Evolutionary conservation across 1,140 invertebrate species (phyloP), one percentile per base, ranked within the genome.

Genomic region (Trichonephila clavata): DNA sequence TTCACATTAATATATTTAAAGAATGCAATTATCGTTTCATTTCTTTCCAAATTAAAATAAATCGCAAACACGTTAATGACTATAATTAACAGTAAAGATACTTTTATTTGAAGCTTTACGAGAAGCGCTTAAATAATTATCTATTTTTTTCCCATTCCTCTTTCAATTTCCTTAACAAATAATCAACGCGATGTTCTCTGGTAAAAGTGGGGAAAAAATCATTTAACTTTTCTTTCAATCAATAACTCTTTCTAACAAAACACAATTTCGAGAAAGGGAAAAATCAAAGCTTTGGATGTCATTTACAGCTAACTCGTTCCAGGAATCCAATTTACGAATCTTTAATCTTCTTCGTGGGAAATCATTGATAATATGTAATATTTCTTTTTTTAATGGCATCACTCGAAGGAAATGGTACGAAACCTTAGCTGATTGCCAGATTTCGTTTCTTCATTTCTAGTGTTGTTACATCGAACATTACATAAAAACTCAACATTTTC

Each of bases 21-120:
- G 81, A 92, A 92, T n/a, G 65, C 81, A 92, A 93, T 93, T 93
- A 93, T 93, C 92, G 86, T 93, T 88, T 93, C 43, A 86, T 57
- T 90, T 87, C 92, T 93, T 93, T 93, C 84, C 86, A 88, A 93
- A 93, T 93, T 93, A 93, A 93, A 93, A 93, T 93, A 93, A 93
- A 87, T 93, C 65, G 20, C 63, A 93, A 93, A 88, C 92, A 93
- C 71, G 84, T 87, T 93, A 93, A 93, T 93, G 92, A 93, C 86
- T 81, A 80, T 88, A 93, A 93, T 93, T 93, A 93, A 88, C 92
- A 60, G 89, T 39, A 90, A 90, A 90, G 89, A 90, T 90, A 93
- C 92, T 87, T 87, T 60, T 57, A 87, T 88, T 93, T 88, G 68
- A 68, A 92, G 6, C 8, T 32, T 84, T 63, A 43, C 39, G n/a